Evolutionary conservation across 2,797 vertebrate genomes (phyloP), one percentile per base, ranked within the genome.

Genomic region (Strix occidentalis): DNA sequence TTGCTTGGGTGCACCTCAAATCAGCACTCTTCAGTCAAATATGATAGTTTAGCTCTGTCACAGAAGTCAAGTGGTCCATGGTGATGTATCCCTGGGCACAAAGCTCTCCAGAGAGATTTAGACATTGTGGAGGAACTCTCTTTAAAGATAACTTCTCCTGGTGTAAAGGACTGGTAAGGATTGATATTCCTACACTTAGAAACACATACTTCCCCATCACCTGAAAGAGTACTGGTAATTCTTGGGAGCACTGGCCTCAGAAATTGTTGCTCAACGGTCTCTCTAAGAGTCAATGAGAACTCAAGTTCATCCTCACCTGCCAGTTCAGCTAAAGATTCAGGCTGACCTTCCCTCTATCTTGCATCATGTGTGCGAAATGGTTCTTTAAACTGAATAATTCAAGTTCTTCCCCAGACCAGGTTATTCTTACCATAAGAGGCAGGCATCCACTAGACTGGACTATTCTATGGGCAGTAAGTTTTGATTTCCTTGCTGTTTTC

Each of bases 1-100:
- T 75, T 70, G 17, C 33, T 68, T 71, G 41, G 13, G 2, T 82
- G 13, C 29, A 26, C 19, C 28, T 95, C 51, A 51, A 53, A 45
- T 75, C 68, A 41, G 10, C 41, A 8, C 9, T 81, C 21, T 48
- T 83, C 29, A 41, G 48, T 57, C 48, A 77, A 77, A 57, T 57
- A 20, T 14, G 13, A 29, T n/a, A 89, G 70, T 46, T 79, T 45
- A 77, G 9, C 25, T 74, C 33, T 3, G 1, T 65, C 63, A 50
- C 11, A 31, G 54, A 57, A 46, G 19, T 46, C 0, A 33, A 57
- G 13, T 57, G 33, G 12, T 45, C 56, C 0, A 0, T 78, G 33
- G 16, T 56, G 72, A 11, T 48, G 5, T 9, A 21, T 64, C 15
- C n/a, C 20, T 71, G 45, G 25, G 6, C 53, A 53, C 25, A 77